Base-by-base conservation (phyloP, 2,888 invertebrate genomes). In the Parascotia fuliginaria region DNA sequence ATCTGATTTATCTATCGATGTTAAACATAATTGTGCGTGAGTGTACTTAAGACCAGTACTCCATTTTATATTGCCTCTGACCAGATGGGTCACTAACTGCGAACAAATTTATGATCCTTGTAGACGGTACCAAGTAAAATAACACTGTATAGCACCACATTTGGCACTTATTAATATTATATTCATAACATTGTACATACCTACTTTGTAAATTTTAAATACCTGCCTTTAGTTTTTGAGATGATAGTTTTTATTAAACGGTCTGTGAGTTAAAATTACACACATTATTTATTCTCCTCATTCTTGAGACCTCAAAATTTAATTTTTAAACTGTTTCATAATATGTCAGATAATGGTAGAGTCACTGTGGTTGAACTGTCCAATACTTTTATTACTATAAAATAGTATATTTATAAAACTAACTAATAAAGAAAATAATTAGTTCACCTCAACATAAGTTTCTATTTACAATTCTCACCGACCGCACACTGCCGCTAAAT, bases 21-120 rank as follows among this genome's bases (percentile, higher is more conserved):
- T n/a, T n/a, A n/a, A n/a, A n/a, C n/a, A n/a, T n/a, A n/a, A n/a
- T n/a, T 43, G 58, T 52, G 16, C 14, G 22, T 36, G 53, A 28
- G 54, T 52, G 58, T 66, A 68, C 67, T 54, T 36, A 41, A 55
- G 67, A 66, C 67, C 63, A 66, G 63, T 63, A 67, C 66, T 71
- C 62, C 29, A 60, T 64, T 67, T 68, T 73, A 75, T 71, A 71
- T 71, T 57, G 58, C 52, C 51, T 66, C 67, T 78, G 76, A 70
- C 77, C 78, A 78, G 73, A 77, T 78, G 77, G 75, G 74, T 78
- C 72, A 68, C 65, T 70, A 56, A 57, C 58, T 62, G 67, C 53
- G 67, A 56, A 63, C 55, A 55, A 67, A 70, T 73, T 65, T 71
- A 67, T 55, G 67, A 49, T 55, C 54, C 55, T 55, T 58, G 50